Evolutionary conservation across 2,888 invertebrate species (phyloP).

Genomic region (Lysandra coridon): DNA sequence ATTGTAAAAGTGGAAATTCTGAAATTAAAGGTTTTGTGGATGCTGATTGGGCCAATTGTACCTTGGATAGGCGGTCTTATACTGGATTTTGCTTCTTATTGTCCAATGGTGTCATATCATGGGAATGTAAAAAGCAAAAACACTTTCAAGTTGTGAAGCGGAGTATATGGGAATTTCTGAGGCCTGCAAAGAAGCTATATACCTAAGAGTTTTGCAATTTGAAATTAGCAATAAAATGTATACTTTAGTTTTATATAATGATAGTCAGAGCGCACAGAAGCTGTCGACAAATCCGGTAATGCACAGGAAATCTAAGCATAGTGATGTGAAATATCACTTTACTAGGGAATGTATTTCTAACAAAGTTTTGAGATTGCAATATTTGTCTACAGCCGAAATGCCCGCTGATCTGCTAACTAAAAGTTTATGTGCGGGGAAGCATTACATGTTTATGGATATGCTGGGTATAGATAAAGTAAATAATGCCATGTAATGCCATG

Average conservation of each 20-base stretch:
- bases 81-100: neutral
- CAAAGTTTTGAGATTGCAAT: no score
- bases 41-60: neutral
- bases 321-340: no score
- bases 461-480: no score
- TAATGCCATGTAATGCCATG: no score
- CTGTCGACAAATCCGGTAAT: no score
- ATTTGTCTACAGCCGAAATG: no score
- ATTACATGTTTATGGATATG: no score
- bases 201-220: neutral
- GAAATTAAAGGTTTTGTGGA: neutral
- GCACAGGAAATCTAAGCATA: no score
- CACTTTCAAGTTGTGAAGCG: conserved; percentile 33
- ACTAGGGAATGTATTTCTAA: no score
- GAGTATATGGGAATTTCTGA: conserved; percentile 35
- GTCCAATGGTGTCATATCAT: neutral
- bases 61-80: neutral
- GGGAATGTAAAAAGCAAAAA: conserved; percentile 35
- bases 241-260: neutral
- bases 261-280: no score
- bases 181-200: conserved; percentile 18
- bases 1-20: conserved; percentile 11
- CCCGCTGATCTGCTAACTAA: no score
- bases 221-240: neutral
- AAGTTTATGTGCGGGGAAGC: no score